phyloP scores from a whole-genome alignment of 2,113 vertebrate genomes.

The Notothenia coriiceps region DNA sequence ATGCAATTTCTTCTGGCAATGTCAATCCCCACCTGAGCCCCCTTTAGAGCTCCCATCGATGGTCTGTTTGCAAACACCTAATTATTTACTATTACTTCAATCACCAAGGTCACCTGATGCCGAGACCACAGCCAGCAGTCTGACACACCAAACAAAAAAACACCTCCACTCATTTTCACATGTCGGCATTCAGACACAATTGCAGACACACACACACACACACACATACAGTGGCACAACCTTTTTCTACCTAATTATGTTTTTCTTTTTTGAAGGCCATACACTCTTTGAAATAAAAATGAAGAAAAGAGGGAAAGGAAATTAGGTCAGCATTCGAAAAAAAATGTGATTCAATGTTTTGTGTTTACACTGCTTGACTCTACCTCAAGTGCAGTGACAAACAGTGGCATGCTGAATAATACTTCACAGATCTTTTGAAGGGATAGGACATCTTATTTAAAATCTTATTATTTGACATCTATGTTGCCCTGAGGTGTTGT shows the following conservation, averaged over 20 bases:
- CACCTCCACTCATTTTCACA: neutral
- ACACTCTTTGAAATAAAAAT: neutral
- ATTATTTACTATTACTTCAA: conserved; percentile 64
- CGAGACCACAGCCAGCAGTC: conserved; percentile 24
- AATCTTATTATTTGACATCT: conserved; percentile 3
- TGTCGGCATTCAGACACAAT: conserved; percentile 7
- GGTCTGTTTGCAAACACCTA: conserved; percentile 62
- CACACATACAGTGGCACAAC: neutral
- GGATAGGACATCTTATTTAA: conserved; percentile 30
- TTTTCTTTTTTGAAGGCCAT: neutral
- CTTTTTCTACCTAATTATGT: neutral
- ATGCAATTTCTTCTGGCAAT: conserved; percentile 17
- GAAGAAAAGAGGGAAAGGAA: neutral
- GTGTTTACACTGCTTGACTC: conserved; percentile 13
- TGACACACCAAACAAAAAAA: conserved; percentile 17
- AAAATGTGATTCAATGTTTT: neutral
- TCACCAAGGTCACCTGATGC: conserved; percentile 72
- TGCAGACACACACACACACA: neutral
- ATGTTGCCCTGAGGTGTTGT: conserved; percentile 24
- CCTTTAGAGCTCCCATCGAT: conserved; percentile 39
- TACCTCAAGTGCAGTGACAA: conserved; percentile 7
- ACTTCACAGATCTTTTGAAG: conserved; percentile 17
- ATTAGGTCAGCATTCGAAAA: neutral
- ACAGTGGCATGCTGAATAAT: conserved; percentile 23
- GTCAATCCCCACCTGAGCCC: conserved; percentile 39